These are phyloP conservation scores for Pholis gunnellus DNA, from an alignment of 2,113 vertebrate genomes.

Conservation along the genomic window DNA sequence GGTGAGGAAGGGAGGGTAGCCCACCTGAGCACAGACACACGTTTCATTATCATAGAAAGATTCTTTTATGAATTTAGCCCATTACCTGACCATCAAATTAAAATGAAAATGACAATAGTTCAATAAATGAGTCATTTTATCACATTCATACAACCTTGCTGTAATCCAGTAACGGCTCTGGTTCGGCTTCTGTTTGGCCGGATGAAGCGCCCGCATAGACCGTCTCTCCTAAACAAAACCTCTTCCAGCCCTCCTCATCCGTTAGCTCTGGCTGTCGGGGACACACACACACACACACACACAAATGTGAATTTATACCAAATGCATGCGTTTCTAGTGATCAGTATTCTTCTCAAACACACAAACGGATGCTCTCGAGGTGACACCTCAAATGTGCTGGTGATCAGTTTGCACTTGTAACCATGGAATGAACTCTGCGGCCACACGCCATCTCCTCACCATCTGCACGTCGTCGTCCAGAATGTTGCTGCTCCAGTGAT, in stretches of 20 bases:
- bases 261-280: constrained; percentile 86
- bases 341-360: background rate
- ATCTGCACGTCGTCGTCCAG: constrained; percentile 94
- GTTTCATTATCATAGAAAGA: background rate
- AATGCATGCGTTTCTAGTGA: background rate
- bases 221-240: constrained; percentile 93
- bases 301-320: background rate
- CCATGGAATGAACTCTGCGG: background rate
- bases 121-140: background rate
- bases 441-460: constrained; percentile 80
- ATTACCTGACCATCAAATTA: background rate
- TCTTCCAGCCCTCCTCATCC: constrained; percentile 97
- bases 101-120: background rate
- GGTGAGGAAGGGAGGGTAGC: constrained; percentile 95
- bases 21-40: constrained; percentile 83
- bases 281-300: constrained; percentile 25
- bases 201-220: constrained; percentile 80
- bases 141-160: constrained; percentile 82
- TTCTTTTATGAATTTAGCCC: background rate
- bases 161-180: constrained; percentile 89
- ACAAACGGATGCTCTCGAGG: background rate
- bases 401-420: background rate
- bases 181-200: constrained; percentile 66
- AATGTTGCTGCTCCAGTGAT: constrained; percentile 90
- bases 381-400: background rate